phyloP scores from a whole-genome alignment of 2,888 invertebrate species.

The Drosophila kanekoi region DNA sequence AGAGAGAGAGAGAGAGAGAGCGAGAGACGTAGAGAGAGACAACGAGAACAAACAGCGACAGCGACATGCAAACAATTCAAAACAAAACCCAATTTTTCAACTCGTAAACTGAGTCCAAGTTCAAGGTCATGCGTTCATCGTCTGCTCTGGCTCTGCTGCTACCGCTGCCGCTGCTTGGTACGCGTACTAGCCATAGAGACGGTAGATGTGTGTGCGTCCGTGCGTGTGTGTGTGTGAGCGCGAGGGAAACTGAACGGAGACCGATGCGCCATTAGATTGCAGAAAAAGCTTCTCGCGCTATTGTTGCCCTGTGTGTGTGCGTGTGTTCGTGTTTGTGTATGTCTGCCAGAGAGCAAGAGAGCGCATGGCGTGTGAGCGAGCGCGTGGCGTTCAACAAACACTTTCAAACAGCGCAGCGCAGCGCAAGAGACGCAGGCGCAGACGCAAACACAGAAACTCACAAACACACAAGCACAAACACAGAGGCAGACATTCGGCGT shows the following conservation, averaged over 20 bases:
- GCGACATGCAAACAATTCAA: constrained; percentile 62
- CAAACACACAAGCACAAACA: constrained; percentile 11
- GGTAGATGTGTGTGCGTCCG: constrained; percentile 5
- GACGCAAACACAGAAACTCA: constrained; percentile 19
- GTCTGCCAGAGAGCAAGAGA: not conserved
- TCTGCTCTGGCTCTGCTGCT: constrained; percentile 45
- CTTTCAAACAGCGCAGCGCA: constrained; percentile 50
- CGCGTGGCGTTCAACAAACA: constrained; percentile 58
- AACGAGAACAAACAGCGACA: constrained; percentile 18
- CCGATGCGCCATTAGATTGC: constrained; percentile 56
- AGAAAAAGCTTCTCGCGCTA: constrained; percentile 49
- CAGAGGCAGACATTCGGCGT: constrained; percentile 21
- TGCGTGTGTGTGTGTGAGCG: constrained; percentile 9
- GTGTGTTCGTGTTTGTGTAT: constrained; percentile 23
- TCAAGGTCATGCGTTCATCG: constrained; percentile 81
- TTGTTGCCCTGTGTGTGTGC: constrained; percentile 12
- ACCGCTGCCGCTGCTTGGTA: constrained; percentile 1
- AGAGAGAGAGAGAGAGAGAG: not conserved
- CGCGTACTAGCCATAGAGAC: constrained; percentile 50
- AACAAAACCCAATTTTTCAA: constrained; percentile 75
- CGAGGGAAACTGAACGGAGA: constrained; percentile 10
- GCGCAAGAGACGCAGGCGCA: constrained; percentile 45
- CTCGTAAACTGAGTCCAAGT: constrained; percentile 81
- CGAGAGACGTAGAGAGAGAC: constrained; percentile 6
- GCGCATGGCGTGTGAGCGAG: constrained; percentile 14